These are phyloP conservation scores for Pycnomerus fuliginosus DNA, from an alignment of 2,888 invertebrate species.

Conservation along the genomic window DNA sequence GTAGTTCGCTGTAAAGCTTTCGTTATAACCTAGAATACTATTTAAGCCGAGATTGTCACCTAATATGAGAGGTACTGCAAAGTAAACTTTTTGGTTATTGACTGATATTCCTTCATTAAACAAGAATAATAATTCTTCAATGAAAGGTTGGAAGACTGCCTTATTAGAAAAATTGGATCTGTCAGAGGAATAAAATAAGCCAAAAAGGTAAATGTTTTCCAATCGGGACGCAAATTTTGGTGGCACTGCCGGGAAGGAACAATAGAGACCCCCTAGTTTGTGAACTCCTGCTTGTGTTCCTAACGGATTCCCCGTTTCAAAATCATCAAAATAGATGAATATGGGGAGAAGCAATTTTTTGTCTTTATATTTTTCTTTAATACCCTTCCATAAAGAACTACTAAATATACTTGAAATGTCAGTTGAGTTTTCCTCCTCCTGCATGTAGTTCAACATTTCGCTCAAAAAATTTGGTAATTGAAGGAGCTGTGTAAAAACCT, in stretches of 20 bases:
- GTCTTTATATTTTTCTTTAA: neutral
- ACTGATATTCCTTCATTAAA: neutral
- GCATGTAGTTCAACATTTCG: neutral
- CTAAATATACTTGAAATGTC: neutral
- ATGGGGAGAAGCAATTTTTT: constrained; percentile 26
- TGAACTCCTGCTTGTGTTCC: constrained; percentile 24
- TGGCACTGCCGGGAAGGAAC: constrained; percentile 16
- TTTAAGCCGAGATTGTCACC: constrained; percentile 1
- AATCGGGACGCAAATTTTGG: constrained; percentile 19
- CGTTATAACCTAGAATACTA: neutral
- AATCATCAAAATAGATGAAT: constrained; percentile 19
- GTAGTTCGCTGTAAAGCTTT: neutral
- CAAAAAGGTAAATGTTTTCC: constrained; percentile 25
- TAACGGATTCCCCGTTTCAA: constrained; percentile 15
- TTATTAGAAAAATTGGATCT: constrained; percentile 16
- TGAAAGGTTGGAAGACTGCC: neutral
- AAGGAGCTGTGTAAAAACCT: neutral
- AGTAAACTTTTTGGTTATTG: neutral
- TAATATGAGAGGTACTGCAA: neutral
- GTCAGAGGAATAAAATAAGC: constrained; percentile 22
- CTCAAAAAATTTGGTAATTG: neutral
- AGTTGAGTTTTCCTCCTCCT: neutral
- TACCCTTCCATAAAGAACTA: neutral
- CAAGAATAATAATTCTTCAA: neutral
- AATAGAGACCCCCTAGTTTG: constrained; percentile 22